Evolutionary conservation across 2,888 invertebrate species (phyloP).

Genomic region (Trichopoda pennipes): DNA sequence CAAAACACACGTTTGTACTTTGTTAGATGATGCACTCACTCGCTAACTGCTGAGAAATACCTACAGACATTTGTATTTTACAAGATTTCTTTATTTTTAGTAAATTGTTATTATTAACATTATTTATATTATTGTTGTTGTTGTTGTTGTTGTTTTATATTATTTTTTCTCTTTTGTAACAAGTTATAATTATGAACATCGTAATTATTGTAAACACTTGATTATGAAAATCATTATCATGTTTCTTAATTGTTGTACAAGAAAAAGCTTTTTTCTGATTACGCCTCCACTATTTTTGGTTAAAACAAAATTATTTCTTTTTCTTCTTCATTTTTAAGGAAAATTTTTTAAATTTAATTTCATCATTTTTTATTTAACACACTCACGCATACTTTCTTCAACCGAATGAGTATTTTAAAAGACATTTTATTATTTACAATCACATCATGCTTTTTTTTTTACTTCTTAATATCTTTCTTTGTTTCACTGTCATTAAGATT

Average conservation of each 20-base stretch:
- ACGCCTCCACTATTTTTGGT: conserved; percentile 43
- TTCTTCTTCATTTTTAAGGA: background rate
- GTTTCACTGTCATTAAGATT: conserved; percentile 39
- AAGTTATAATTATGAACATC: conserved; percentile 22
- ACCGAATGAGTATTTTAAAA: background rate
- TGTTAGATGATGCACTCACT: background rate
- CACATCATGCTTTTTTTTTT: conserved; percentile 22
- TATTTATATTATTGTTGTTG: background rate
- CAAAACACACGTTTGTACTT: conserved; percentile 18
- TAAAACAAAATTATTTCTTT: conserved; percentile 4
- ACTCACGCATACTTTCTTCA: conserved; percentile 26
- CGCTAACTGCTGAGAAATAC: too few relatives aligned
- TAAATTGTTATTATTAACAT: background rate
- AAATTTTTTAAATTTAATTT: conserved; percentile 21
- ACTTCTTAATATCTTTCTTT: conserved; percentile 31
- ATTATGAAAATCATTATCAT: conserved; percentile 8
- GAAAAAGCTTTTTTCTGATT: conserved; percentile 50
- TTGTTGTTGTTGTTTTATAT: too few relatives aligned
- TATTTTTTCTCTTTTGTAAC: conserved; percentile 14
- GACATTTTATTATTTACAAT: conserved; percentile 20
- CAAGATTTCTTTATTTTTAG: conserved; percentile 35
- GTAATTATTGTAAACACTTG: conserved; percentile 13
- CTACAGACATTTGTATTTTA: conserved; percentile 6
- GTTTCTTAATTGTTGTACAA: background rate
- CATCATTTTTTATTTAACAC: conserved; percentile 14